phyloP scores from a whole-genome alignment of 2,113 vertebrate genomes.

The Copsychus sechellarum region DNA sequence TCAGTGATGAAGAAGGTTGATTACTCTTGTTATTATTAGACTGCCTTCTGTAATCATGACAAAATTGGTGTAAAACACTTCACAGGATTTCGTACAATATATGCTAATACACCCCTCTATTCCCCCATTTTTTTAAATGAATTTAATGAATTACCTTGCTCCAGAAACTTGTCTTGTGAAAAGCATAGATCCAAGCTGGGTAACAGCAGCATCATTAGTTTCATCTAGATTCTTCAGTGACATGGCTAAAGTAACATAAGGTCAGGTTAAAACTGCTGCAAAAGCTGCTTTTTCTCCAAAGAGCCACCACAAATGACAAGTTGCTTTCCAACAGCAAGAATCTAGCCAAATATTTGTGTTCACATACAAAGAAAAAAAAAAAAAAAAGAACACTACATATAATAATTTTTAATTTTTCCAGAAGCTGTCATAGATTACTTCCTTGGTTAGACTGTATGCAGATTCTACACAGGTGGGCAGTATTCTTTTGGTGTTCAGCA shows the following conservation, averaged over 20 bases:
- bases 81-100: not conserved
- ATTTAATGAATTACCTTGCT: slow-evolving; percentile 80
- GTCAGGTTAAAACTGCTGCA: not conserved
- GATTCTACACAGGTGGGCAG: not conserved
- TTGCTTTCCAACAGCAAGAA: not conserved
- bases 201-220: slow-evolving; percentile 76
- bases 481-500: not conserved
- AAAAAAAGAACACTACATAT: not conserved
- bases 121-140: not conserved
- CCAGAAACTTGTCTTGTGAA: slow-evolving; percentile 98
- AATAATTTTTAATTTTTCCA: not conserved
- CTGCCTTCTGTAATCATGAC: not conserved
- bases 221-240: slow-evolving; percentile 84
- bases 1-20: not conserved
- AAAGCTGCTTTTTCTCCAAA: not conserved
- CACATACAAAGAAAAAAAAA: not conserved
- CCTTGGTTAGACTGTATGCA: not conserved
- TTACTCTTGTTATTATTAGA: not conserved
- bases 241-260: slow-evolving; percentile 79
- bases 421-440: not conserved
- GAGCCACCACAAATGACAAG: not conserved
- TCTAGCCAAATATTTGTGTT: not conserved
- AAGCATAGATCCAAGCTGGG: slow-evolving; percentile 96
- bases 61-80: not conserved
- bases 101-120: not conserved